A percentile compares a stretch with the other conserved stretches of the same genome.
These are phyloP conservation scores for Thelaira solivaga DNA, from an alignment of 2,888 invertebrate genomes.

Conservation along the genomic window DNA sequence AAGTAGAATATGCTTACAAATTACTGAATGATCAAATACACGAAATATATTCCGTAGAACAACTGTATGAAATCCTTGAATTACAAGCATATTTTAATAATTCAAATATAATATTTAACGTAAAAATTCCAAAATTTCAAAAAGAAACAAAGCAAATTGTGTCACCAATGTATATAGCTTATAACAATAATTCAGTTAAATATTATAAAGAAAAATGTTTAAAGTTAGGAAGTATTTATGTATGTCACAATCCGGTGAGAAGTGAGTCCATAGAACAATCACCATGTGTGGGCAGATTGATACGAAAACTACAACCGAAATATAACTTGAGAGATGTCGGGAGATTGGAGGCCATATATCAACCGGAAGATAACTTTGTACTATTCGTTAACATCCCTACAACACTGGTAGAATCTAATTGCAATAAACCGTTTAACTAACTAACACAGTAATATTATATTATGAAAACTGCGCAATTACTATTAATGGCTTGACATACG, in stretches of 20 bases:
- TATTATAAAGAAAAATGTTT: constrained; percentile 24
- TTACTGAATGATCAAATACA: constrained; percentile 35
- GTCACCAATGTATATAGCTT: constrained; percentile 14
- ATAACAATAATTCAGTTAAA: constrained; percentile 21
- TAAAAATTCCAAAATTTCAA: constrained; percentile 43
- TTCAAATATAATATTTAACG: constrained; percentile 51
- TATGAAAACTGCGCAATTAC: constrained; percentile 9
- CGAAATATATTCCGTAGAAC: constrained; percentile 44
- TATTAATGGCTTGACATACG: background rate
- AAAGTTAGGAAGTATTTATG: constrained; percentile 22
- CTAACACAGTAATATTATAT: constrained; percentile 7
- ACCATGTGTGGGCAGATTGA: constrained; percentile 8
- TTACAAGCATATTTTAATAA: constrained; percentile 16
- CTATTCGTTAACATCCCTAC: constrained; percentile 27
- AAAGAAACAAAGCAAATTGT: constrained; percentile 16
- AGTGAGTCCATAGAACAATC: constrained; percentile 2
- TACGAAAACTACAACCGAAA: constrained; percentile 17
- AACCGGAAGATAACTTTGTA: constrained; percentile 30
- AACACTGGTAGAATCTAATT: constrained; percentile 26
- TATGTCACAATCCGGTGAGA: constrained; percentile 3
- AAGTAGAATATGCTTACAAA: background rate
- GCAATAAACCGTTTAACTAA: constrained; percentile 11
- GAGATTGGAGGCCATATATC: constrained; percentile 25
- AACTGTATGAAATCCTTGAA: constrained; percentile 54
- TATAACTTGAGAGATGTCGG: constrained; percentile 29